These are phyloP conservation scores for Percina caprodes DNA, from an alignment of 2,113 vertebrate genomes.

Conservation along the genomic window DNA sequence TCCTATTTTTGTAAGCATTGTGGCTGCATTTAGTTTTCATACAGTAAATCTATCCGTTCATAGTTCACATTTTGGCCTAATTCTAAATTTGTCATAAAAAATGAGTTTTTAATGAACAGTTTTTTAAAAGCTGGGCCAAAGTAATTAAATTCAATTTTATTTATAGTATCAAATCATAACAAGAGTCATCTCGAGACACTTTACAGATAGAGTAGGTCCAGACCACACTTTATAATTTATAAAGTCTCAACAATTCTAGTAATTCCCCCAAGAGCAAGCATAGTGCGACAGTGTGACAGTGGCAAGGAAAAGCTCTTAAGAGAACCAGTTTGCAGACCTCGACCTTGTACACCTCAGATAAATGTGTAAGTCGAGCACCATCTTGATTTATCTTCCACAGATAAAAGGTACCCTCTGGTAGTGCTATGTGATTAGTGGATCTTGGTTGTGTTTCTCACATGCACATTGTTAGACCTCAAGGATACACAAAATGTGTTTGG, in stretches of 20 bases:
- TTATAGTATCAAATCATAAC: too few species aligned
- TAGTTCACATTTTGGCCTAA: not conserved
- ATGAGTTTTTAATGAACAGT: not conserved
- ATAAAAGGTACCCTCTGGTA: not conserved
- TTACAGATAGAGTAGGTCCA: too few species aligned
- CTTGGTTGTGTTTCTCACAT: too few species aligned
- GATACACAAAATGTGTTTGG: too few species aligned
- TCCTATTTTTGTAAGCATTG: not conserved
- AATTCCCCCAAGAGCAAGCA: too few species aligned
- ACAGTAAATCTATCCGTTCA: not conserved
- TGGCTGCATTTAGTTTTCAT: not conserved
- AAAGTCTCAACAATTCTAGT: too few species aligned
- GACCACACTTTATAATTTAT: too few species aligned
- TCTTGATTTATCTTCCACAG: not conserved
- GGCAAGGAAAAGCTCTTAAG: too few species aligned
- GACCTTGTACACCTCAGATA: not conserved
- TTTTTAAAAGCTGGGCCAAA: not conserved
- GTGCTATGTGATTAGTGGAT: not conserved
- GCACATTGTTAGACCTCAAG: too few species aligned
- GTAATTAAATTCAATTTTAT: not conserved
- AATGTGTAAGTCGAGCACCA: not conserved
- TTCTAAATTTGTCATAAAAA: not conserved
- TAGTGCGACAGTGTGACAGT: too few species aligned
- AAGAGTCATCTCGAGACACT: too few species aligned
- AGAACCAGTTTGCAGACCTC: not conserved